These are phyloP conservation scores for Florisuga fusca DNA, from an alignment of 2,797 vertebrate species.

Conservation along the genomic window DNA sequence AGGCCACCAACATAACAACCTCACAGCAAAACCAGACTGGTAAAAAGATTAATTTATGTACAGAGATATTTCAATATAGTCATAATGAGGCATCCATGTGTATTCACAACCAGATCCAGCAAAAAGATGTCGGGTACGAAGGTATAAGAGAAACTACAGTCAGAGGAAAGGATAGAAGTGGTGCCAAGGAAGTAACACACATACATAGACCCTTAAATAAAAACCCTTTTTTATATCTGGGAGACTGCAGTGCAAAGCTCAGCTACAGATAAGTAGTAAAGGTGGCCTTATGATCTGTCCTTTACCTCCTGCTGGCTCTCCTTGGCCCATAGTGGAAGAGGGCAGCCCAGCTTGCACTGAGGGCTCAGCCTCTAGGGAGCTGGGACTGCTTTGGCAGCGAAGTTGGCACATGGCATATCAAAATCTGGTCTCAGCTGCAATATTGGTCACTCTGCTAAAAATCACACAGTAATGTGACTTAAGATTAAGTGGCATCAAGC, in stretches of 20 bases:
- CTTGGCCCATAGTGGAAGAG: background rate
- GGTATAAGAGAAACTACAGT: background rate
- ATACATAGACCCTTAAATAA: too few species aligned
- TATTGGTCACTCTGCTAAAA: background rate
- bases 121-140: conserved; percentile 13
- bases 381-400: background rate
- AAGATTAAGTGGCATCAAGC: background rate
- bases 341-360: accelerated
- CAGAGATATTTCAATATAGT: background rate
- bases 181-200: background rate
- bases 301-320: background rate
- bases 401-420: background rate
- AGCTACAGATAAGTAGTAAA: background rate
- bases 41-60: conserved; percentile 17
- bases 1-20: conserved; percentile 26
- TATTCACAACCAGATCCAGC: conserved; percentile 3
- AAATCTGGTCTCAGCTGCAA: background rate
- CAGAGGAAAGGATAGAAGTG: background rate
- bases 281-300: background rate
- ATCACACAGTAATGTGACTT: background rate
- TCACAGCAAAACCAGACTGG: conserved; percentile 3
- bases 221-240: background rate
- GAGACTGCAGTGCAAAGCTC: background rate
- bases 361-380: background rate
- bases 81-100: background rate